Base-by-base conservation (phyloP, 2,888 invertebrate species). In the Cantharis nigra region DNA sequence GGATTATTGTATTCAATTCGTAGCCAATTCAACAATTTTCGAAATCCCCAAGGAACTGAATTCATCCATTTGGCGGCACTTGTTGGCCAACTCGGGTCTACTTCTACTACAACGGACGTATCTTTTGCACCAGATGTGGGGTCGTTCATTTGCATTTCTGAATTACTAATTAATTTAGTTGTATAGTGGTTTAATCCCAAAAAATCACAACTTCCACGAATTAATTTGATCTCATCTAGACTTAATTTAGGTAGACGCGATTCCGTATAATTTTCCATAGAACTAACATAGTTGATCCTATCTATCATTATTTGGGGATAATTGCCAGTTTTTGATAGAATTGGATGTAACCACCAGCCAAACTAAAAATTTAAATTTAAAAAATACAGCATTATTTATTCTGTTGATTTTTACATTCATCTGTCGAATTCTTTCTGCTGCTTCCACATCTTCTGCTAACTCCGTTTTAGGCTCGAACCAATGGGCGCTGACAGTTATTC, bases 141-240 rank as follows among this genome's bases (percentile, higher is more conserved):
- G 85, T 88, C 76, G 87, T 87, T 79, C 86, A 72, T 28, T 11
- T 82, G 80, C 84, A 76, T 89, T 14, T 85, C 78, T 3, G 81
- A 74, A 30, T 84, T 73, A 10, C 88, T 81, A 0, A 89, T 89
- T 79, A 91, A 73, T 78, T 87, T 88, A 0, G 91, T 89, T 0
- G 92, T 90, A 85, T 93, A 94, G 75, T 92, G 90, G 83, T 94
- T 94, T 5, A 94, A 81, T 0, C 93, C 94, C 30, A 94, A 88
- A 86, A 93, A 94, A 85, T 94, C 94, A 78, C 83, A 90, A 80
- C 89, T 90, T 83, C 90, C 92, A 84, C 83, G 83, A 64, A 91
- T 87, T 9, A 85, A 83, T 26, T 86, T 78, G 7, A 90, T 86
- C 88, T 91, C 90, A 11, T 87, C 80, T 10, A 80, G 63, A 0